Conservation (phyloP, 2,797 vertebrate species). For the Eupleurogrammus muticus region DNA sequence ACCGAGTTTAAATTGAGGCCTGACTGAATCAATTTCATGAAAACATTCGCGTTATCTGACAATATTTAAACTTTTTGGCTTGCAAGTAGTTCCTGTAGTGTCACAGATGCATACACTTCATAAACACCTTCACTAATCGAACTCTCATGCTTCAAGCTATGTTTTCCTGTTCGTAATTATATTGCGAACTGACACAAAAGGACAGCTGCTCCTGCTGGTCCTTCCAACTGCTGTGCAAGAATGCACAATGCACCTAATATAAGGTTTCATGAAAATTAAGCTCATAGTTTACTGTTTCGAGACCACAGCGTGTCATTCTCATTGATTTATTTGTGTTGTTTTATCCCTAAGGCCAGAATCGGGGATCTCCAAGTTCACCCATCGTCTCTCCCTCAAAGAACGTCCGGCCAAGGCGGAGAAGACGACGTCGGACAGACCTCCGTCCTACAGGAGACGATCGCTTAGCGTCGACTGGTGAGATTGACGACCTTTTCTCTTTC, state of each 20-base stretch:
- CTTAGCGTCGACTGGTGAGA: conserved; percentile 93
- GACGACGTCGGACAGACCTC: conserved; percentile 77
- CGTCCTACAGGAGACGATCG: conserved; percentile 88
- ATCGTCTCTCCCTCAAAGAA: conserved; percentile 90
- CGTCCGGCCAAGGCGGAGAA: conserved; percentile 88
- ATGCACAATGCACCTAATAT: neutral
- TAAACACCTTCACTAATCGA: neutral
- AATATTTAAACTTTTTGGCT: conserved; percentile 23
- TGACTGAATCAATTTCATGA: conserved; percentile 2
- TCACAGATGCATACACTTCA: neutral
- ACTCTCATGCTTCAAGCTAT: neutral
- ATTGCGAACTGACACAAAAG: neutral
- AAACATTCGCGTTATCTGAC: conserved; percentile 19
- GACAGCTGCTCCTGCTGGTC: neutral
- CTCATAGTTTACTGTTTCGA: neutral
- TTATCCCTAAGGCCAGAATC: conserved; percentile 84
- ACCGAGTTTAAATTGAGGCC: conserved; percentile 27
- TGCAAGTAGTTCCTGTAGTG: neutral
- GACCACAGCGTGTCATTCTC: neutral
- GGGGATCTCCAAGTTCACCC: conserved; percentile 89
- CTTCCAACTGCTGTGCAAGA: neutral
- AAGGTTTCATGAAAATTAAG: neutral
- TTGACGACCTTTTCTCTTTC: neutral
- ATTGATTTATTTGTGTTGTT: conserved; percentile 47
- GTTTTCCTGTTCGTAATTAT: conserved; percentile 16